Percentiles rank a stretch among this genome's conserved stretches.
Conservation (phyloP, 2,113 vertebrate genomes). For the Coturnix japonica region DNA sequence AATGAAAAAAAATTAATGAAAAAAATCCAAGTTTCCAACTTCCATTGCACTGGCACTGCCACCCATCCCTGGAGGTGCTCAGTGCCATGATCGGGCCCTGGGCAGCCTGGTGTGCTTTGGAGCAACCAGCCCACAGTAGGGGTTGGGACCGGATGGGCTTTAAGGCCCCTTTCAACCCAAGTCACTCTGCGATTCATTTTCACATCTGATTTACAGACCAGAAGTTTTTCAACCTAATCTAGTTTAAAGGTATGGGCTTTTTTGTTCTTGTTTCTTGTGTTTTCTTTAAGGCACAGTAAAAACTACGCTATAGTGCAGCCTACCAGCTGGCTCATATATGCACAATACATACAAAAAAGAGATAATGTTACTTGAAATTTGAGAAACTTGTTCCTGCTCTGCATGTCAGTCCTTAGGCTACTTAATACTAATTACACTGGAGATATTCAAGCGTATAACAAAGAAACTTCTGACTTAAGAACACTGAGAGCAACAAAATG, state of each 20-base stretch:
- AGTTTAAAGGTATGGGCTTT: not conserved
- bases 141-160: not conserved
- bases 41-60: not conserved
- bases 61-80: not conserved
- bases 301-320: not conserved
- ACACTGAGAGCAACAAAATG: not conserved
- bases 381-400: not conserved
- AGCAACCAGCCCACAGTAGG: too few species aligned
- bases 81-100: not conserved
- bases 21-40: not conserved
- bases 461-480: not conserved
- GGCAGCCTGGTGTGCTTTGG: not conserved
- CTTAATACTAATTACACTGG: not conserved
- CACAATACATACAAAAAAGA: not conserved
- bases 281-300: not conserved
- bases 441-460: not conserved
- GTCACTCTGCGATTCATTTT: not conserved
- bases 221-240: not conserved
- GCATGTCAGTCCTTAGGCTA: not conserved
- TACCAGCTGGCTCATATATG: rapidly evolving
- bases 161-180: not conserved
- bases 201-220: not conserved
- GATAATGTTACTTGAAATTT: not conserved
- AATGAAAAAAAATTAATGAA: not conserved
- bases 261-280: not conserved